Evolutionary conservation across 2,113 vertebrate species (phyloP).

Genomic region (Arvicanthis niloticus): DNA sequence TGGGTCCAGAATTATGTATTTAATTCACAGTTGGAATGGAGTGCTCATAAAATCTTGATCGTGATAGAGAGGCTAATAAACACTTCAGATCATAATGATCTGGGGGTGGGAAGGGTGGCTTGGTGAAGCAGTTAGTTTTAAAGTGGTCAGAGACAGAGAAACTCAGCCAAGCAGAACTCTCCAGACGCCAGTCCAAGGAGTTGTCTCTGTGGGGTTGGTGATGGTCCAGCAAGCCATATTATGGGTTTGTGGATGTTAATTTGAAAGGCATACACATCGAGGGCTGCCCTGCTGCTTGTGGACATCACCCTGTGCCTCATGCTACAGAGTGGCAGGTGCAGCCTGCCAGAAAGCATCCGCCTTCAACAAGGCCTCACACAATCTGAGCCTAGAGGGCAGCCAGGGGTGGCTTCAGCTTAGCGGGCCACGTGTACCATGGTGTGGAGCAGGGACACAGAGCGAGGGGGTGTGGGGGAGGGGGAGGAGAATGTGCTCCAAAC

Average conservation of each 20-base stretch:
- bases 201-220: slow-evolving; percentile 62
- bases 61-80: slow-evolving; percentile 85
- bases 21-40: slow-evolving; percentile 82
- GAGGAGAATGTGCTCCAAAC: background rate
- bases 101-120: slow-evolving; percentile 79
- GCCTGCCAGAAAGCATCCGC: background rate
- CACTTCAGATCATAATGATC: slow-evolving; percentile 83
- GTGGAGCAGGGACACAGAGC: too few relatives aligned
- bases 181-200: slow-evolving; percentile 75
- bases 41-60: slow-evolving; percentile 85
- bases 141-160: slow-evolving; percentile 82
- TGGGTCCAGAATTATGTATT: slow-evolving; percentile 82
- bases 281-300: accelerated
- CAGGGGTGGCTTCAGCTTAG: background rate
- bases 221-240: slow-evolving; percentile 74
- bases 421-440: accelerated
- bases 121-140: slow-evolving; percentile 84
- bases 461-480: background rate
- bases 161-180: slow-evolving; percentile 77
- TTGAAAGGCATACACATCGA: accelerated
- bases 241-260: background rate
- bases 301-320: background rate
- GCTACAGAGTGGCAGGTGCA: background rate
- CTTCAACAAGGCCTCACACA: background rate
- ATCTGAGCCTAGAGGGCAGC: background rate